Conservation (phyloP, 92 coral and sea anemone species). For the Porites cylindrica region DNA sequence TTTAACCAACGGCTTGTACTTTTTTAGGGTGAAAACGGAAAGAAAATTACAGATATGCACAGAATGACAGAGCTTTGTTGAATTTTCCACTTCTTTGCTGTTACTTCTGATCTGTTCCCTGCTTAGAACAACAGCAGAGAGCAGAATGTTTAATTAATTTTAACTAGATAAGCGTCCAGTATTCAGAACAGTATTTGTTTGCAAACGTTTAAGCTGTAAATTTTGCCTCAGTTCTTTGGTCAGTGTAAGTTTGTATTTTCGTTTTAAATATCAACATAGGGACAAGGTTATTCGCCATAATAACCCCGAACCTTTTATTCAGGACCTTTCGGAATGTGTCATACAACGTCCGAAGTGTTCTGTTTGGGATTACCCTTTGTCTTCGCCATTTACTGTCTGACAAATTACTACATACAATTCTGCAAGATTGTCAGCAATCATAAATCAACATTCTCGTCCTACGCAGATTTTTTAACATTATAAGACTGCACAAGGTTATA, state of each 20-base stretch:
- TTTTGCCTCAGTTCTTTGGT: neutral
- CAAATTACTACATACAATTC: neutral
- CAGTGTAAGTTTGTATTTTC: neutral
- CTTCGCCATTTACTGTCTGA: neutral
- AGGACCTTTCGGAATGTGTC: slow-evolving; percentile 34
- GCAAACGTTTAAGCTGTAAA: neutral
- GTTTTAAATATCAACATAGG: slow-evolving; percentile 31
- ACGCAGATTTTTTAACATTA: neutral
- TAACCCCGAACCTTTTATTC: neutral
- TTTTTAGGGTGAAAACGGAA: neutral
- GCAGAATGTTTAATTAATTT: neutral
- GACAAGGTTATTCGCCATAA: neutral
- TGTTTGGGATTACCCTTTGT: slow-evolving; percentile 11
- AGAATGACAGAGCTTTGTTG: neutral
- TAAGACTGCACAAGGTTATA: neutral
- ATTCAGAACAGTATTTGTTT: slow-evolving; percentile 21
- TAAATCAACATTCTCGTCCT: neutral
- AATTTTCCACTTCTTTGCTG: neutral
- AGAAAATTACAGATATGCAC: neutral
- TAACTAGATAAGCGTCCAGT: neutral
- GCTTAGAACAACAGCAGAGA: neutral
- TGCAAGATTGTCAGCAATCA: neutral
- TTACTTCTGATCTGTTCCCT: neutral
- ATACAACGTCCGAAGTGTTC: neutral
- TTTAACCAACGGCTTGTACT: neutral